Evolutionary conservation across 2,113 vertebrate genomes (phyloP).

Genomic region (Podilymbus podiceps): DNA sequence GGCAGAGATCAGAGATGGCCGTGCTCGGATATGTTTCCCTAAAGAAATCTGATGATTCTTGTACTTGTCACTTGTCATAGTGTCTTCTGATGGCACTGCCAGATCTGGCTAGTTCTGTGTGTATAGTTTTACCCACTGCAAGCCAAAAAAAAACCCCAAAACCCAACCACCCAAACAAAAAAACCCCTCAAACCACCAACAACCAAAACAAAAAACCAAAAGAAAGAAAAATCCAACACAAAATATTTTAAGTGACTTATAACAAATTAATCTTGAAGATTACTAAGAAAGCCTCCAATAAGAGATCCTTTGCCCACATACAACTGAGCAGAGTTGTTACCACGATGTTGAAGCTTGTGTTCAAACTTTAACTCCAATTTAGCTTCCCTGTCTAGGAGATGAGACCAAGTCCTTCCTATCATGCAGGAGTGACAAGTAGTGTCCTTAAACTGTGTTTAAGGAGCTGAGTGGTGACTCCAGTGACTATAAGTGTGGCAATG

Average conservation of each 20-base stretch:
- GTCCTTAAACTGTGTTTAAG: neutral
- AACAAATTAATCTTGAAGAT: neutral
- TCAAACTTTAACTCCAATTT: neutral
- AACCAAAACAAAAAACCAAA: neutral
- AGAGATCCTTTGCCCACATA: neutral
- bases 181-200: no score
- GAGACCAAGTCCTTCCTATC: neutral
- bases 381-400: neutral
- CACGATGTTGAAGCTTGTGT: neutral
- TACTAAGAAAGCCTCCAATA: neutral
- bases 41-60: neutral
- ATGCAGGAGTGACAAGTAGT: neutral
- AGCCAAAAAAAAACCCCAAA: neutral
- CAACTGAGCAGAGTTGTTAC: neutral
- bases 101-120: neutral
- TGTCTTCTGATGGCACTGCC: neutral
- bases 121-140: neutral
- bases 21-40: fast-evolving
- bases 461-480: neutral
- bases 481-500: neutral
- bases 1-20: neutral
- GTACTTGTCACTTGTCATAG: neutral
- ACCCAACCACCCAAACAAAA: no score
- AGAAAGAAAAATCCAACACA: neutral
- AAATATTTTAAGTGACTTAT: neutral